Base-by-base conservation (phyloP, 1,140 invertebrate genomes). In the Antheraea mylitta region DNA sequence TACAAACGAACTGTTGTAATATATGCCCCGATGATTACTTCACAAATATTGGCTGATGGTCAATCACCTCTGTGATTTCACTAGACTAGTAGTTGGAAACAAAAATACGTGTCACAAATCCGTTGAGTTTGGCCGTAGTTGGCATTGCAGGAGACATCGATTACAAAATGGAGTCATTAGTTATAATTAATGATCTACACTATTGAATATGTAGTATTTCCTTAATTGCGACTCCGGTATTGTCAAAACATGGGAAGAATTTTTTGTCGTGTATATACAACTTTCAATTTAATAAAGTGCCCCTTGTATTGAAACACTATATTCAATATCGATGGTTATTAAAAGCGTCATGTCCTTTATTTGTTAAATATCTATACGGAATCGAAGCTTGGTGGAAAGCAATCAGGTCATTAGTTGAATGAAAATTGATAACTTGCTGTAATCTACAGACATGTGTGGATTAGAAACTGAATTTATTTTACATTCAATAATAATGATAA, bases 1-100 rank as follows among this genome's bases (percentile, higher is more conserved):
- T 64, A 70, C 71, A 77, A 37, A 73, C 76, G 75, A 77, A 77
- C 45, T 53, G 16, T 53, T 53, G 16, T 76, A 81, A 80, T 75
- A 74, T 45, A 67, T 60, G 63, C 58, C 72, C 22, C 59, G 69
- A 68, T 75, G 73, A 78, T 81, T 81, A 74, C 78, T 81, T 80
- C 74, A 85, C 83, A 87, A 87, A 87, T 81, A 85, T 87, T 87
- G 73, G 81, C 76, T 68, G 76, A 77, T 16, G 45, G 45, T 53
- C 45, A 53, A 53, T 53, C 45, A 53, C 10, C 11, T 53, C 10
- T 53, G 16, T 53, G 45, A 53, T 53, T 53, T 53, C 45, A 53
- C 45, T 53, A 53, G 45, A 53, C 16, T 10, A 53, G 16, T 16
- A 53, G 11, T n/a, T 53, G 1, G 11, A 6, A 53, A 53, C 7